These are phyloP conservation scores for Rhagium mordax DNA, from an alignment of 2,888 invertebrate species.

Conservation along the genomic window DNA sequence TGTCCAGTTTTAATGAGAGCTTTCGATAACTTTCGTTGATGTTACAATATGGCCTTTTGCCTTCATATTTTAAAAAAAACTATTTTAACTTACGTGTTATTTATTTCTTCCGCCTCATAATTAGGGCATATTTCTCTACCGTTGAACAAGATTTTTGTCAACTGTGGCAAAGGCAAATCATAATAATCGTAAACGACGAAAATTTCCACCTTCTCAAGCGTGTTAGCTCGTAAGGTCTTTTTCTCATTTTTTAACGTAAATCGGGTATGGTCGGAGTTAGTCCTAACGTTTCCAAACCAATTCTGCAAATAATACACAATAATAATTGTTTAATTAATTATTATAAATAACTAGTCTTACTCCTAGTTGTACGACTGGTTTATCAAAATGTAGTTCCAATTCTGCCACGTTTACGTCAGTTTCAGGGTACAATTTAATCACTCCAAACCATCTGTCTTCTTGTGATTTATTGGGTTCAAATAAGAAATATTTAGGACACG, in stretches of 20 bases:
- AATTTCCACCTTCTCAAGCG: slow-evolving; percentile 72
- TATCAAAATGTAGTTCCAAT: slow-evolving; percentile 74
- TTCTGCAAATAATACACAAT: slow-evolving; percentile 55
- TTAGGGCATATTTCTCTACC: slow-evolving; percentile 74
- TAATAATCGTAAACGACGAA: slow-evolving; percentile 71
- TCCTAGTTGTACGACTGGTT: slow-evolving; percentile 74
- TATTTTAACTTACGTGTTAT: slow-evolving; percentile 34
- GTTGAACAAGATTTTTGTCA: slow-evolving; percentile 72
- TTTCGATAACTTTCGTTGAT: too few relatives aligned
- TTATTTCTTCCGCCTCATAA: slow-evolving; percentile 29
- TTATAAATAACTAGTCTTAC: slow-evolving; percentile 67
- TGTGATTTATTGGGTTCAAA: slow-evolving; percentile 29
- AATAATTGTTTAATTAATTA: neutral
- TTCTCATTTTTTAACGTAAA: slow-evolving; percentile 75
- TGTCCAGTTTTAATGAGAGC: too few relatives aligned
- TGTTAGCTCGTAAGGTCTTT: slow-evolving; percentile 73
- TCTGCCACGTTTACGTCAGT: slow-evolving; percentile 74
- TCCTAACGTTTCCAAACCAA: slow-evolving; percentile 73
- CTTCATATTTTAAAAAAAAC: neutral
- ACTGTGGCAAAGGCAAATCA: slow-evolving; percentile 71
- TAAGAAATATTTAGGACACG: slow-evolving; percentile 10
- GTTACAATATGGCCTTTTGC: too few relatives aligned
- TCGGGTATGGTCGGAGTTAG: slow-evolving; percentile 72
- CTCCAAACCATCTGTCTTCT: slow-evolving; percentile 74
- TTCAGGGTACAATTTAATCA: slow-evolving; percentile 72